phyloP scores from a whole-genome alignment of 2,888 invertebrate genomes.

The Scotopteryx bipunctaria region DNA sequence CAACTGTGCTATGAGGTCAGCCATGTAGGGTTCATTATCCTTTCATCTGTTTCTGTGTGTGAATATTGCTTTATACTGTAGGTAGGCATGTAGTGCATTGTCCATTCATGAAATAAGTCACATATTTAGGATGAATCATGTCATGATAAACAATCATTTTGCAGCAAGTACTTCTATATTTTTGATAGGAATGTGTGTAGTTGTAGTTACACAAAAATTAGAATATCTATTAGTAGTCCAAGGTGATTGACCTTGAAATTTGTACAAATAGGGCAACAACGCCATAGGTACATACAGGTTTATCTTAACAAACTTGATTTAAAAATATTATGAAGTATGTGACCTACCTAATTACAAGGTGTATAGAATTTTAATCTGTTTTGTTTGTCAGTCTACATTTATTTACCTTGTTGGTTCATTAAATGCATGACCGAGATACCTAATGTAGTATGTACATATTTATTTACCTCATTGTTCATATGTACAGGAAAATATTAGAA shows the following conservation, averaged over 20 bases:
- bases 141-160: neutral
- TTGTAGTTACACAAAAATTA: neutral
- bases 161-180: neutral
- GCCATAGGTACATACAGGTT: conserved; percentile 12
- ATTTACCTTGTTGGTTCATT: neutral
- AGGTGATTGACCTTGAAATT: conserved; percentile 11
- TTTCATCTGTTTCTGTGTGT: no score
- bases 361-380: neutral
- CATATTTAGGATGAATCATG: neutral
- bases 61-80: no score
- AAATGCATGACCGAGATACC: no score
- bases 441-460: no score
- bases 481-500: no score
- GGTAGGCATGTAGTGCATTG: neutral
- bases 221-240: no score
- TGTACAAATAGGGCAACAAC: conserved; percentile 3
- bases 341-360: conserved; percentile 9
- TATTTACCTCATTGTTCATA: no score
- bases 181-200: neutral
- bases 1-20: no score
- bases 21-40: no score
- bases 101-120: no score
- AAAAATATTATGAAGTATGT: conserved; percentile 6
- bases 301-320: conserved; percentile 19
- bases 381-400: neutral